These are phyloP conservation scores for Simalia tracyae DNA, from an alignment of 2,797 vertebrate genomes.

Conservation along the genomic window DNA sequence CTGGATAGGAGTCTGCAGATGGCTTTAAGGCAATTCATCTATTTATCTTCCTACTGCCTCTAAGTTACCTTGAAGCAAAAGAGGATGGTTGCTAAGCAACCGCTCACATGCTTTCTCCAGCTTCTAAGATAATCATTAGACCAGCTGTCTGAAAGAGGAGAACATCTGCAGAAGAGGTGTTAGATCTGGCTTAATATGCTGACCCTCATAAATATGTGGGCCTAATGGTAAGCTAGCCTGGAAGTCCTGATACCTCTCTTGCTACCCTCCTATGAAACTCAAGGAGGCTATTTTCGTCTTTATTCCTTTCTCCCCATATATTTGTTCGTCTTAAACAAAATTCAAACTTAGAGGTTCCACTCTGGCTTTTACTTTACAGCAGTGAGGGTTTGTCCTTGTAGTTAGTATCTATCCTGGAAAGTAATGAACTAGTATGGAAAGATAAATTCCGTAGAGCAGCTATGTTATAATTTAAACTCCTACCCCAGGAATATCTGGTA, in stretches of 20 bases:
- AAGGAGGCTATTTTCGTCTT: background rate
- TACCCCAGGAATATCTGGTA: background rate
- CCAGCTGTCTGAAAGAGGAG: slow-evolving; percentile 4
- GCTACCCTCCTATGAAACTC: background rate
- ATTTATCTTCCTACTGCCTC: background rate
- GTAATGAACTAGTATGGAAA: background rate
- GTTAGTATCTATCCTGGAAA: background rate
- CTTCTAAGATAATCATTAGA: slow-evolving; percentile 9
- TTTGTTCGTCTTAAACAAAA: background rate
- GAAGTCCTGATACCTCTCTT: background rate
- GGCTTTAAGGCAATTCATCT: background rate
- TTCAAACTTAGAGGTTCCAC: background rate
- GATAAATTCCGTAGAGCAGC: too few relatives aligned
- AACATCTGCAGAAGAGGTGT: background rate
- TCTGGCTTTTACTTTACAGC: background rate
- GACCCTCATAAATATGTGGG: background rate
- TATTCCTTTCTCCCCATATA: background rate
- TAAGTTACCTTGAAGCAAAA: slow-evolving; percentile 13
- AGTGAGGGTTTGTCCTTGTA: background rate
- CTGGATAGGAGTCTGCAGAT: background rate
- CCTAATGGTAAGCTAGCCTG: background rate
- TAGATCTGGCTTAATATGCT: background rate
- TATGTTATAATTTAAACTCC: too few relatives aligned
- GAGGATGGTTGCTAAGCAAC: slow-evolving; percentile 14
- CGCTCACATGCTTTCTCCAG: background rate